Conservation (phyloP, 2,113 vertebrate genomes). For the Phoenicopterus ruber region DNA sequence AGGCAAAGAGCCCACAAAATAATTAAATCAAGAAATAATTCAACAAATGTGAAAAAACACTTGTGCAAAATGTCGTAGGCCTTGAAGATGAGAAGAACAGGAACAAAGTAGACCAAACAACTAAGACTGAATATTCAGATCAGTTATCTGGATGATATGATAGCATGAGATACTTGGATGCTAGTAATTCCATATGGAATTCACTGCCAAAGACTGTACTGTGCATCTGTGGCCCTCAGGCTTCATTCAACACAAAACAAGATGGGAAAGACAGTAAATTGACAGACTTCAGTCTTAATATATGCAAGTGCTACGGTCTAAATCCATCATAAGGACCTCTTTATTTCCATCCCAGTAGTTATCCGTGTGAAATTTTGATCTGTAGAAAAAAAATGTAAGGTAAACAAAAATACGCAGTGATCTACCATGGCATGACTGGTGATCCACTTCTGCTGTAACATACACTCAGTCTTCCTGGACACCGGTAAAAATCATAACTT, state of each 20-base stretch:
- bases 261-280: not conserved
- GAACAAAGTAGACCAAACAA: not conserved
- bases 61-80: not conserved
- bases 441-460: not conserved
- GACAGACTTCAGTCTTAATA: not conserved
- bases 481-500: not conserved
- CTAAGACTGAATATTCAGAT: not conserved
- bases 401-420: not conserved
- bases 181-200: not conserved
- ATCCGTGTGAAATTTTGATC: not conserved
- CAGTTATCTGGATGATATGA: not conserved
- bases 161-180: not conserved
- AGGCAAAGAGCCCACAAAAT: not conserved
- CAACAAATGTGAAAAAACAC: not conserved
- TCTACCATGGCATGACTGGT: not conserved
- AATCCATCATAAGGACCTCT: not conserved
- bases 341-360: not conserved
- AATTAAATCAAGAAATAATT: not conserved
- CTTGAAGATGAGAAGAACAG: not conserved
- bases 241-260: not conserved
- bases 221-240: not conserved
- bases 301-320: not conserved
- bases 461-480: not conserved
- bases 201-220: not conserved
- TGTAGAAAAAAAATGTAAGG: not conserved